Base-by-base conservation (phyloP, 2,113 vertebrate species). In the Bostrychus sinensis region DNA sequence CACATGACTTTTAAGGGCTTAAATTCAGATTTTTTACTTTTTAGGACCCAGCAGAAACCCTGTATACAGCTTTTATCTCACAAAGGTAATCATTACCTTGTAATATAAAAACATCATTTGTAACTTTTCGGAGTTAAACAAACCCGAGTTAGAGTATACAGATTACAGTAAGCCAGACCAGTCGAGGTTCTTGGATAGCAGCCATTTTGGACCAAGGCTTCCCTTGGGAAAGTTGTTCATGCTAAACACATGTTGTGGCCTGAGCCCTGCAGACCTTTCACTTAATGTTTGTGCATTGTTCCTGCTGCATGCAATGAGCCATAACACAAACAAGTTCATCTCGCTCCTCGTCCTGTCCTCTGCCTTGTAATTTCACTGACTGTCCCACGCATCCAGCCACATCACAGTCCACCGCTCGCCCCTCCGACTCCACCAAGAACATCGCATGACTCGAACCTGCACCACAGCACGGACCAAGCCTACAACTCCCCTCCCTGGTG, bases 301-400 rank as follows among this genome's bases (percentile, higher is more conserved):
- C 75, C 70, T 81, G 64, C 58, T 77, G 75, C 67, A 62, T 63
- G 81, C 72, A 62, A 78, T 12, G 66, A 82, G 80, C 55, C 78
- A 42, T 26, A 89, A 88, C 62, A 56, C 81, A 89, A 89, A 88
- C 85, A 86, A 85, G 77, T 74, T 70, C 65, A 77, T 81, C 72
- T 72, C 60, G 26, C 66, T 73, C 51, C 56, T 64, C 37, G 50
- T 66, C 65, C 41, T 6, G 74, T 61, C 12, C 1, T 71, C 86
- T 81, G 85, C 87, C 89, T 86, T 90, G 77, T 90, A 90, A 91
- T 91, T 90, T 71, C 32, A 32, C 36, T 2, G 60, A 81, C 38
- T 65, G 61, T 75, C 78, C 74, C 73, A 74, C 78, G 72, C 78
- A 74, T 71, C 62, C 59, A 45, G 41, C 70, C 87, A 86, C 89